Base-by-base conservation (phyloP, 2,113 vertebrate species). In the Phylloscopus trochiloides region DNA sequence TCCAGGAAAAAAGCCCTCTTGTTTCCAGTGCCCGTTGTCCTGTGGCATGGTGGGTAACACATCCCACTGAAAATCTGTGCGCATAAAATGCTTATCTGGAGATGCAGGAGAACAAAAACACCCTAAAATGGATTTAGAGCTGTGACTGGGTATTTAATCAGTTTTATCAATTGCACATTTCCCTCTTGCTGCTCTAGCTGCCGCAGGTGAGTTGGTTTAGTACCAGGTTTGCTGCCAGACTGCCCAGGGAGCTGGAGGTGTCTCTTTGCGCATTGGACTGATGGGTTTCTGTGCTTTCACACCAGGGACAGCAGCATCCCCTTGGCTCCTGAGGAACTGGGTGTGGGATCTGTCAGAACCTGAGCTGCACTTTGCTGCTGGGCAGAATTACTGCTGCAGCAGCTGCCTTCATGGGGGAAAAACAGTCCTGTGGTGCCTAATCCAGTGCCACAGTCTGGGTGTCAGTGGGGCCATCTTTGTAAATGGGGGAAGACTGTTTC, bases 351-450 rank as follows among this genome's bases (percentile, higher is more conserved):
- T 25, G 21, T 28, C 40, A 45, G 9, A 88, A 14, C 6, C 5
- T 21, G 34, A 51, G 14, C 31, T 86, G 2, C 12, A 31, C 17
- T 45, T 75, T 9, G 4, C 15, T 52, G 6, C 14, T 47, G 57
- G 17, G 26, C 10, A 38, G 65, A 52, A 34, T 31, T 40, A 8
- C 15, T 94, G 43, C 78, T n/a, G 26, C 24, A 62, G 6, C 13
- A 79, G 4, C 4, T 36, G 6, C 16, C 34, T 16, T 62, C 32
- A 1, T 0, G 2, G 5, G 61, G 26, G 13, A 12, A 4, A 28
- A 42, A 1, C 9, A 61, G 16, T 6, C 11, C 17, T 31, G 17
- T 10, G 24, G 28, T 31, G 28, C 38, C 28, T 36, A 21, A 45
- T 14, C 14, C 45, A 47, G 20, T 28, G 18, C 19, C 21, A 16